phyloP scores from a whole-genome alignment of 2,113 vertebrate species.

The Ptilonorhynchus violaceus region DNA sequence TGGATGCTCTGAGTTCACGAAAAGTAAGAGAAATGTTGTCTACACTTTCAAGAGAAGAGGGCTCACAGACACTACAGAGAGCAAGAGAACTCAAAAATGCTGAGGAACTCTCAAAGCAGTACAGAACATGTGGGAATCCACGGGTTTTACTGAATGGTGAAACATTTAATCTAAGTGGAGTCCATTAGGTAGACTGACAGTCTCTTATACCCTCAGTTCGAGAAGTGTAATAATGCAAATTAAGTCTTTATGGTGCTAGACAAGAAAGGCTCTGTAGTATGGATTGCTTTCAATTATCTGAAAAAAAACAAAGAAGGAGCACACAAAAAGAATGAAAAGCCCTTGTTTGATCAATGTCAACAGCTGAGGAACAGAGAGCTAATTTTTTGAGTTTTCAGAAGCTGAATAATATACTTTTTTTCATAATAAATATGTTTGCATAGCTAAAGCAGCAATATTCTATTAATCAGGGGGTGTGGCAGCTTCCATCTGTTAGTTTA shows the following conservation, averaged over 20 bases:
- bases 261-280: neutral
- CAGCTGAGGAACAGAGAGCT: neutral
- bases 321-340: neutral
- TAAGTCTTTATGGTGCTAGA: neutral
- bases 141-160: neutral
- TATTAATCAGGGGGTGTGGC: conserved; percentile 22
- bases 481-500: conserved; percentile 56
- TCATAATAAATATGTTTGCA: neutral
- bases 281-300: neutral
- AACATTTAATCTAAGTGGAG: neutral
- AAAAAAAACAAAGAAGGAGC: neutral
- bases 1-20: neutral
- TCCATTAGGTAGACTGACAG: neutral
- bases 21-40: neutral
- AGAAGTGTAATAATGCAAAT: neutral
- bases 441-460: conserved; percentile 6
- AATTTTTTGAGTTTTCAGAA: neutral
- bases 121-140: neutral
- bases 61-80: neutral
- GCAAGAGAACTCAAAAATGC: neutral
- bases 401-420: neutral
- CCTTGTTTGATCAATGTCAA: neutral
- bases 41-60: neutral
- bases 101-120: neutral
- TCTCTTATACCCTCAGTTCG: neutral